Base-by-base conservation (phyloP, 2,888 invertebrate species). In the Poecilobothrus nobilitatus region DNA sequence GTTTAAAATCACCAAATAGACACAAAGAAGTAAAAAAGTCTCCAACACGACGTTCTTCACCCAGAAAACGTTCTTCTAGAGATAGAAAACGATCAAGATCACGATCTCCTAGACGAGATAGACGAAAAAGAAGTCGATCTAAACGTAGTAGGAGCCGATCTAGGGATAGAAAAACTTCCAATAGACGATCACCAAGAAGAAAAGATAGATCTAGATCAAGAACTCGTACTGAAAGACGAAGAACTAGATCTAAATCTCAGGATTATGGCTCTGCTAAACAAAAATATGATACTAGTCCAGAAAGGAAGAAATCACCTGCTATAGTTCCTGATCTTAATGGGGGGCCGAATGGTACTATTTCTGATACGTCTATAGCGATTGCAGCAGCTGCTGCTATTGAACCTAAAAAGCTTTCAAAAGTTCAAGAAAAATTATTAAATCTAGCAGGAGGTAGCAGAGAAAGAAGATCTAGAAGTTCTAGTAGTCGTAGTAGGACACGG, bases 391-490 rank as follows among this genome's bases (percentile, higher is more conserved):
- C 66, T 44, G 62, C 71, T 33, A 74, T 74, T 22, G 73, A 74
- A 69, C 70, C 72, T 1, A 73, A 74, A 66, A 74, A 74, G 68
- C 71, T 87, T 68, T 86, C 87, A 7, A 84, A 86, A 74, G 81
- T 87, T 7, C 88, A 88, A 77, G 87, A 86, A 6, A 87, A 87
- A 75, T 78, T 87, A 71, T 83, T 87, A 82, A 86, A 86, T 70
- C 83, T 87, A 75, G 86, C 87, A 1, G 73, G 72, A 68, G 87
- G 86, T 68, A 84, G 83, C 22, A 84, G 68, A 21, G 41, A 67
- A 10, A 69, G 71, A 66, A 70, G 62, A 66, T 67, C 65, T 21
- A 70, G 68, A 22, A 72, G 70, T 27, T 76, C 76, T 22, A 72
- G 75, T 15, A 67, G 67, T 20, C 63, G 66, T 12, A 70, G 68